Conservation (phyloP, 2,888 invertebrate species). For the Rutpela maculata region DNA sequence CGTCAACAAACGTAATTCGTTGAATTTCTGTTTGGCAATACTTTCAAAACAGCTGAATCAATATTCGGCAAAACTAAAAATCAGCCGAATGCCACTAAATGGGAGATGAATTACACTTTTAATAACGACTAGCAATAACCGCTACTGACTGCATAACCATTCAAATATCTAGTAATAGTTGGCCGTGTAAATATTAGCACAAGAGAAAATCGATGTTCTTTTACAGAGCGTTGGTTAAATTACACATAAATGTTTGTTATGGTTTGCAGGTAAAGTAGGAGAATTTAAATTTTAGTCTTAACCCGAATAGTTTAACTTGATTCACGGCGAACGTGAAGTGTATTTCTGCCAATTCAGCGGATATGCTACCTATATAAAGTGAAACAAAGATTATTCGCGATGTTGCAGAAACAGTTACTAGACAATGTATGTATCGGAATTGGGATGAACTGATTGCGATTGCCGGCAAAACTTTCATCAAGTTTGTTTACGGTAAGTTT, state of each 20-base stretch:
- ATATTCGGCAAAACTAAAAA: slow-evolving; percentile 19
- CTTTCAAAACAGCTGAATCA: slow-evolving; percentile 29
- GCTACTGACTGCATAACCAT: slow-evolving; percentile 33
- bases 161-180: slow-evolving; percentile 32
- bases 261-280: background rate
- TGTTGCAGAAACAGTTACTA: too few species aligned
- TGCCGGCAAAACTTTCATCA: too few species aligned
- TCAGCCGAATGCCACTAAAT: slow-evolving; percentile 8
- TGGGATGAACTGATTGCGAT: too few species aligned
- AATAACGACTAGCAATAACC: slow-evolving; percentile 15
- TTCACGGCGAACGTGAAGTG: background rate
- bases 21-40: slow-evolving; percentile 10
- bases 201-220: slow-evolving; percentile 37
- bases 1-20: background rate
- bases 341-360: background rate
- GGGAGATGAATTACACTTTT: slow-evolving; percentile 2
- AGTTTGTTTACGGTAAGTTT: too few species aligned
- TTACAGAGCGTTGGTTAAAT: slow-evolving; percentile 5
- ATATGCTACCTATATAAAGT: background rate
- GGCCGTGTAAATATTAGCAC: slow-evolving; percentile 36
- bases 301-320: background rate
- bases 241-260: slow-evolving; percentile 19
- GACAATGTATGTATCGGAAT: too few species aligned
- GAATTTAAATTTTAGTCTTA: slow-evolving; percentile 17
- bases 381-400: too few species aligned